Percentiles rank a stretch among this genome's conserved stretches.
Evolutionary conservation across 2,797 vertebrate species (phyloP).

Genomic region (Petrocephalus sullivani): DNA sequence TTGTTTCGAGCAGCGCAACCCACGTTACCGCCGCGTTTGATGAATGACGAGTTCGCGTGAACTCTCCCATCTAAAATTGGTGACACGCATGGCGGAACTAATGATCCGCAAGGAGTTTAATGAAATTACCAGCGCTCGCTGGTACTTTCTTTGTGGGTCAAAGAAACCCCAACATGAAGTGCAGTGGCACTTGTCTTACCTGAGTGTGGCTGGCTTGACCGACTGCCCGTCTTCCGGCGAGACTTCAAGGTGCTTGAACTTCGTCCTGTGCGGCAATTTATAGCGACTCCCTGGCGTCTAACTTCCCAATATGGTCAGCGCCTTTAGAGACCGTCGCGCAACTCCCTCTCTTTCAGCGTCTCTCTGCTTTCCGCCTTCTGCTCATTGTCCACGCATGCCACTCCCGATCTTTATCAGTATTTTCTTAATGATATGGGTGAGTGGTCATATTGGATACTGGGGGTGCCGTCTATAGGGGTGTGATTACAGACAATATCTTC

Average conservation of each 20-base stretch:
- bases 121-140: background rate
- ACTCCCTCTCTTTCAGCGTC: background rate
- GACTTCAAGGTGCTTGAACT: constrained; percentile 12
- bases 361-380: background rate
- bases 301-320: constrained; percentile 32
- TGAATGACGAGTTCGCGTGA: background rate
- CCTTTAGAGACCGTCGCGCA: constrained; percentile 25
- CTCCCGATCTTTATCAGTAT: background rate
- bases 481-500: constrained; percentile 18
- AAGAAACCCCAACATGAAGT: background rate
- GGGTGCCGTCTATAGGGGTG: background rate
- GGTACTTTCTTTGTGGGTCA: background rate
- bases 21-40: background rate
- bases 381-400: background rate
- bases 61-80: background rate
- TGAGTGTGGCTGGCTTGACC: constrained; percentile 15
- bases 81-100: background rate
- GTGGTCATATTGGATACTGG: background rate
- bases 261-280: constrained; percentile 26
- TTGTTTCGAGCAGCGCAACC: background rate
- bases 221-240: constrained; percentile 17
- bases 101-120: background rate
- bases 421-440: background rate
- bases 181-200: constrained; percentile 24
- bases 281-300: constrained; percentile 27